Conservation (phyloP, 2,113 vertebrate species). For the Clarias macrocephalus region DNA sequence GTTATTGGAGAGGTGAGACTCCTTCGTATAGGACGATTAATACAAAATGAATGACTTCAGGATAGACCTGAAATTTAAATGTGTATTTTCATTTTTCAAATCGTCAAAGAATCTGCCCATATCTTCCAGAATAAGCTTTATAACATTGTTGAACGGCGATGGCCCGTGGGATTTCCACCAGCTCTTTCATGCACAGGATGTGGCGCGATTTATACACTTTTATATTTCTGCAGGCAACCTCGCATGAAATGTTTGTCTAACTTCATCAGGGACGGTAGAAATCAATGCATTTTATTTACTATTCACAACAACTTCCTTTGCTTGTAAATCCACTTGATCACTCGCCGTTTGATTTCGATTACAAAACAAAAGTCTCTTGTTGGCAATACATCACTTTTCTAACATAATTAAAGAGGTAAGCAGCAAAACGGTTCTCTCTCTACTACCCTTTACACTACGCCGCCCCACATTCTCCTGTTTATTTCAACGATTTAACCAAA, state of each 20-base stretch:
- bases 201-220: background rate
- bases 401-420: background rate
- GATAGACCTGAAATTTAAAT: no score
- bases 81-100: background rate
- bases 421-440: background rate
- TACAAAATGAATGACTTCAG: background rate
- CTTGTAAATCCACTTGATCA: background rate
- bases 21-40: background rate
- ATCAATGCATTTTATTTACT: background rate
- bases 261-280: background rate
- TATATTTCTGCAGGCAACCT: background rate
- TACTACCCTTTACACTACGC: background rate
- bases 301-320: background rate
- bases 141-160: background rate
- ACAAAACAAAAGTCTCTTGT: background rate
- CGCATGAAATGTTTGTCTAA: background rate
- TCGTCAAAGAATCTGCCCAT: background rate
- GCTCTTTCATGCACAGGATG: background rate
- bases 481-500: background rate
- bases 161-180: background rate
- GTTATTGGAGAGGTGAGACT: background rate
- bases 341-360: background rate
- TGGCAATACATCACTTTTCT: background rate
- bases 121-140: background rate
- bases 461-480: background rate